Percentiles rank a stretch among this genome's conserved stretches.
phyloP scores from a whole-genome alignment of 2,888 invertebrate genomes.

The Ptychoptera albimana region DNA sequence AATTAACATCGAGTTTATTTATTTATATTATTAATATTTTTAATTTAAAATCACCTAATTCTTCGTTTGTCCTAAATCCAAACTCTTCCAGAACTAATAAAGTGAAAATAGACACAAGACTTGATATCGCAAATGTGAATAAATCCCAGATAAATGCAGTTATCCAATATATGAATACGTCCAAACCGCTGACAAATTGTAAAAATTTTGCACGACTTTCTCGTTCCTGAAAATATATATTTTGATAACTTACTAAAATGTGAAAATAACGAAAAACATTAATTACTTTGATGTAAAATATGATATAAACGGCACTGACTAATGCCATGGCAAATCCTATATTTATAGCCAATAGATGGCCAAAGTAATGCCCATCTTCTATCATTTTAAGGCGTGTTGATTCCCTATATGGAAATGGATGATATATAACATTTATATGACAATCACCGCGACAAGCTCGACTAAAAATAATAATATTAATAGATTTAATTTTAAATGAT shows the following conservation, averaged over 20 bases:
- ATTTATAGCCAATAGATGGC: constrained; percentile 50
- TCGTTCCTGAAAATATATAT: constrained; percentile 34
- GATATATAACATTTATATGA: too few relatives aligned
- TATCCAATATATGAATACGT: constrained; percentile 53
- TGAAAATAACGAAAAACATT: too few relatives aligned
- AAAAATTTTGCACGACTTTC: constrained; percentile 56
- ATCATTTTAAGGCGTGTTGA: constrained; percentile 24
- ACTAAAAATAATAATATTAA: too few relatives aligned
- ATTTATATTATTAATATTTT: too few relatives aligned
- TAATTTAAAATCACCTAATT: constrained; percentile 13
- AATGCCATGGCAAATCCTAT: constrained; percentile 65
- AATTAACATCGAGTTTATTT: too few relatives aligned
- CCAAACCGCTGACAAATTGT: constrained; percentile 60
- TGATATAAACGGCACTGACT: constrained; percentile 43
- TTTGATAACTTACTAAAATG: too few relatives aligned
- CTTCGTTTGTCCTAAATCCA: constrained; percentile 26
- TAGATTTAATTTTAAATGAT: too few relatives aligned
- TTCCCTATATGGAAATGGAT: constrained; percentile 44
- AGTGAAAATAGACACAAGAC: constrained; percentile 43
- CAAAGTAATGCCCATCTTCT: constrained; percentile 26
- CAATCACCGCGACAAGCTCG: too few relatives aligned
- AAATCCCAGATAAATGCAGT: constrained; percentile 41
- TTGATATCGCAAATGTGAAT: constrained; percentile 46
- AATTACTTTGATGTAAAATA: constrained; percentile 35
- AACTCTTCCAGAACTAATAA: constrained; percentile 47